These are phyloP conservation scores for Drosophila setosimentum DNA, from an alignment of 2,888 invertebrate species.

Conservation along the genomic window DNA sequence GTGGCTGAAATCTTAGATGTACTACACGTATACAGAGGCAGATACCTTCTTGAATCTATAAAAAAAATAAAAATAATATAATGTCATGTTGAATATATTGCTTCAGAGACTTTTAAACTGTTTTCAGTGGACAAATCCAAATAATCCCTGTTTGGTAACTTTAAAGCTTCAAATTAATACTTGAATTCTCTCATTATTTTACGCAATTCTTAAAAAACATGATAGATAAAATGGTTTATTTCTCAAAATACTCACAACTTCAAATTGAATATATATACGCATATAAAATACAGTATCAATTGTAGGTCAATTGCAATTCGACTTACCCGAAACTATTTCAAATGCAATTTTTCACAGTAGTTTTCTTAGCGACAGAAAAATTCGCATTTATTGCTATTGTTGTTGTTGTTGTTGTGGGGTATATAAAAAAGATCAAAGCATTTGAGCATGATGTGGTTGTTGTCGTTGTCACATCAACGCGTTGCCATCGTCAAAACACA, in stretches of 20 bases:
- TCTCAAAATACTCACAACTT: not conserved
- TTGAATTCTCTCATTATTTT: not conserved
- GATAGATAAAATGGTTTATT: not conserved
- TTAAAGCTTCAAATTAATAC: not conserved
- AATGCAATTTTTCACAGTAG: constrained; percentile 28
- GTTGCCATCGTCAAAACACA: constrained; percentile 66
- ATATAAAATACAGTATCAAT: not conserved
- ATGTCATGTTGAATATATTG: not conserved
- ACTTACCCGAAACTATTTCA: not conserved
- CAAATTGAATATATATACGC: not conserved
- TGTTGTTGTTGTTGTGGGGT: constrained; percentile 14
- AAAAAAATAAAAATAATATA: not conserved
- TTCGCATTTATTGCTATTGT: constrained; percentile 38
- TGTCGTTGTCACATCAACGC: constrained; percentile 84
- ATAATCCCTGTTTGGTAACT: not conserved
- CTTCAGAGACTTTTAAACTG: not conserved
- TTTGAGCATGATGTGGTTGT: constrained; percentile 55
- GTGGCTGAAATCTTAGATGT: constrained; percentile 5
- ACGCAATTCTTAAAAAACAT: not conserved
- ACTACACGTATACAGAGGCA: not conserved
- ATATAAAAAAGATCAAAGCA: constrained; percentile 73
- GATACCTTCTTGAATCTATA: not conserved
- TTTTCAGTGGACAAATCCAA: fast-evolving
- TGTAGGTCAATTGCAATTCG: constrained; percentile 27
- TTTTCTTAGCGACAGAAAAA: constrained; percentile 5